Percentiles rank a stretch among this genome's conserved stretches.
phyloP scores from a whole-genome alignment of 2,888 invertebrate genomes.

The Flexamia atlantica region DNA sequence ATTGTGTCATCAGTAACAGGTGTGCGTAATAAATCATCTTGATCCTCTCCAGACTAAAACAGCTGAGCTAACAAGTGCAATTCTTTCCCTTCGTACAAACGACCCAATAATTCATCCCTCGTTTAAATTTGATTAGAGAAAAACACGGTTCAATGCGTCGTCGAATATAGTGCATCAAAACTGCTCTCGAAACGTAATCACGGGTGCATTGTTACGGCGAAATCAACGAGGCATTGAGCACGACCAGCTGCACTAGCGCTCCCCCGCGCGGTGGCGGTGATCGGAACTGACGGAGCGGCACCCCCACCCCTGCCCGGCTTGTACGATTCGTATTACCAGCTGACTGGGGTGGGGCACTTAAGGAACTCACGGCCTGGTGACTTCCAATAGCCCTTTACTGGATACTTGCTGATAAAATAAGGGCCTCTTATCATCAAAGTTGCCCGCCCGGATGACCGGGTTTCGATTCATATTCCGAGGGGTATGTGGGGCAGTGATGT shows the following conservation, averaged over 20 bases:
- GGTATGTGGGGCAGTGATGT: background rate
- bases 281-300: slow-evolving; percentile 37
- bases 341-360: slow-evolving; percentile 6
- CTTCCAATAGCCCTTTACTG: background rate
- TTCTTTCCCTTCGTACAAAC: background rate
- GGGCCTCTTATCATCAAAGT: slow-evolving; percentile 38
- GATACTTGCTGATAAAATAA: slow-evolving; percentile 19
- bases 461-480: slow-evolving; percentile 9
- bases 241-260: slow-evolving; percentile 39
- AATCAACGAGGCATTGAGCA: slow-evolving; percentile 37
- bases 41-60: too few relatives aligned
- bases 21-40: too few relatives aligned
- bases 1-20: too few relatives aligned
- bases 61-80: too few relatives aligned
- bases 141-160: slow-evolving; percentile 15
- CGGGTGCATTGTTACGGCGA: slow-evolving; percentile 39
- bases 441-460: slow-evolving; percentile 26
- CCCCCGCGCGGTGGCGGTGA: slow-evolving; percentile 41
- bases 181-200: slow-evolving; percentile 42
- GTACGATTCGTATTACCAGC: slow-evolving; percentile 43
- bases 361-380: background rate
- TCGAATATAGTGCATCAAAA: slow-evolving; percentile 36
- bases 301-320: background rate
- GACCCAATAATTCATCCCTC: slow-evolving; percentile 6
- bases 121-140: slow-evolving; percentile 29